A percentile compares a stretch with the other conserved stretches of the same genome.
These are phyloP conservation scores for Felis catus DNA, from an alignment of 2,113 vertebrate genomes.

Conservation along the genomic window DNA sequence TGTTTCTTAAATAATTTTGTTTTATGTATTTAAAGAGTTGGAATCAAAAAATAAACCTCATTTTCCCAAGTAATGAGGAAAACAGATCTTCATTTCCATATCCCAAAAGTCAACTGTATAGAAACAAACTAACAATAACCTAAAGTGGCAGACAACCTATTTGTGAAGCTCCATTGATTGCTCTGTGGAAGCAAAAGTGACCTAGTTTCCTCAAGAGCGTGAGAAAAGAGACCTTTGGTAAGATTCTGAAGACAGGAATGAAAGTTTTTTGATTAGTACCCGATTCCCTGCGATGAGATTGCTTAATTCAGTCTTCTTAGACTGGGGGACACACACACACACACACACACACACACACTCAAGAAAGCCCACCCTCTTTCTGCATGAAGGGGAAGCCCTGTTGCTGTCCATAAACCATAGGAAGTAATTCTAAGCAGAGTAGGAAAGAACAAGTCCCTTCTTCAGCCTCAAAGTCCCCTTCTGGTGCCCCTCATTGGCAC, in stretches of 20 bases:
- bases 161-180: slow-evolving; percentile 33
- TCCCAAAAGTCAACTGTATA: slow-evolving; percentile 67
- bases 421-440: not conserved
- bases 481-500: not conserved
- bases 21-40: slow-evolving; percentile 68
- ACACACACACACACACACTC: not conserved
- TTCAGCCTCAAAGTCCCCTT: not conserved
- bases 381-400: not conserved
- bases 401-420: not conserved
- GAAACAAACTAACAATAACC: slow-evolving; percentile 68
- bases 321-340: not conserved
- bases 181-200: slow-evolving; percentile 3
- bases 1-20: slow-evolving; percentile 56
- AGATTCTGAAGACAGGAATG: not conserved
- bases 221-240: not conserved
- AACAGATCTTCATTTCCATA: slow-evolving; percentile 73
- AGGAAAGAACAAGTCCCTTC: not conserved
- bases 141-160: slow-evolving; percentile 64
- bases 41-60: slow-evolving; percentile 57
- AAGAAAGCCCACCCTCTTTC: not conserved
- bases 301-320: slow-evolving; percentile 28
- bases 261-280: not conserved
- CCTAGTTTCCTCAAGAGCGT: not conserved
- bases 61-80: slow-evolving; percentile 73
- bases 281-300: not conserved